Evolutionary conservation across 2,113 vertebrate genomes (phyloP).

Genomic region (Menura novaehollandiae): DNA sequence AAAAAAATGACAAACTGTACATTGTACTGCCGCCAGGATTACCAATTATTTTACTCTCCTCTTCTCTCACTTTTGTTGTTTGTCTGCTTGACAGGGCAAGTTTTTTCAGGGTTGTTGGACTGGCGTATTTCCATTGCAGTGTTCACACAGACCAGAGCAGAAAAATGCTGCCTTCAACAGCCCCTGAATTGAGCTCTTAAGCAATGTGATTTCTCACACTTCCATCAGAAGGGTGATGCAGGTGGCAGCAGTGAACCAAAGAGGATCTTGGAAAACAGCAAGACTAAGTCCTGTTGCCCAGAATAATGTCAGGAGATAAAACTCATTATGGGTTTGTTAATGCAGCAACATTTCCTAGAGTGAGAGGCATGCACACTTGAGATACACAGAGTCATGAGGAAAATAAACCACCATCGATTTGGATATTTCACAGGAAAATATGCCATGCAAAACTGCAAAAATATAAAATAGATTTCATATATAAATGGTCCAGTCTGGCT

Average conservation of each 20-base stretch:
- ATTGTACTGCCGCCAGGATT: background rate
- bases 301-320: background rate
- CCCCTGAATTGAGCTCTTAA: background rate
- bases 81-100: background rate
- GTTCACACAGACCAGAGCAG: fast-evolving
- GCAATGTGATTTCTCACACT: background rate
- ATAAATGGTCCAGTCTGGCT: background rate
- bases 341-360: background rate
- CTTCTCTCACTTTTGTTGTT: background rate
- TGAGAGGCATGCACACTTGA: background rate
- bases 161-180: background rate
- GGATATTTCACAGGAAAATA: background rate
- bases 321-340: background rate
- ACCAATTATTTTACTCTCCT: background rate
- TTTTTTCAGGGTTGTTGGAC: background rate
- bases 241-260: background rate
- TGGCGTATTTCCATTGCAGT: background rate
- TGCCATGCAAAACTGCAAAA: background rate
- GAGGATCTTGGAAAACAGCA: background rate
- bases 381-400: background rate
- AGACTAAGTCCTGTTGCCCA: background rate
- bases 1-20: background rate
- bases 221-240: background rate
- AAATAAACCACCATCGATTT: background rate
- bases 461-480: background rate